These are phyloP conservation scores for Luffia ferchaultella DNA, from an alignment of 2,888 invertebrate species.

Conservation along the genomic window DNA sequence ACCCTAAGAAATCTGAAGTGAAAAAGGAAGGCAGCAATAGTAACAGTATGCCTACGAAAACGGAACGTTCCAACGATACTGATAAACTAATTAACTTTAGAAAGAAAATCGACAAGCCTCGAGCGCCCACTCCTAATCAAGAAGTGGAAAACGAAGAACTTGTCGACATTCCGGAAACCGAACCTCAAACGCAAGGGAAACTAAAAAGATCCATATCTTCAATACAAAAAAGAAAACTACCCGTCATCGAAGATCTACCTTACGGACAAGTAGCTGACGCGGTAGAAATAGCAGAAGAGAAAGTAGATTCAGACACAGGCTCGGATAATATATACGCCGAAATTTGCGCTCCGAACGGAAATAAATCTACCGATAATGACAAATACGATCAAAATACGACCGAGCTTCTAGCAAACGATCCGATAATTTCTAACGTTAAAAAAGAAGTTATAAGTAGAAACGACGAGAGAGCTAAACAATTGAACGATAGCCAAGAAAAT, in stretches of 20 bases:
- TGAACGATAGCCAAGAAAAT: conserved; percentile 54
- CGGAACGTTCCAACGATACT: conserved; percentile 38
- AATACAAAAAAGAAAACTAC: conserved; percentile 59
- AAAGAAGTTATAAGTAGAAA: conserved; percentile 55
- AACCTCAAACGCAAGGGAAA: conserved; percentile 50
- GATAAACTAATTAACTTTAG: conserved; percentile 53
- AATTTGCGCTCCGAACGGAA: conserved; percentile 61
- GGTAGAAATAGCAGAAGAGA: conserved; percentile 53
- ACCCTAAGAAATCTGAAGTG: conserved; percentile 61
- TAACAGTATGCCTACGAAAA: conserved; percentile 60
- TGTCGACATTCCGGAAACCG: conserved; percentile 48
- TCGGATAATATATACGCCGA: conserved; percentile 76
- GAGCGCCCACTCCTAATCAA: conserved; percentile 55
- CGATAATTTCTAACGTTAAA: conserved; percentile 57
- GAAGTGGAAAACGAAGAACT: conserved; percentile 46
- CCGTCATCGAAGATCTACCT: conserved; percentile 71
- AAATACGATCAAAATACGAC: conserved; percentile 47
- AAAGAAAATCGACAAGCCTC: conserved; percentile 55
- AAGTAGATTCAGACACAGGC: conserved; percentile 40
- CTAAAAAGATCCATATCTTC: conserved; percentile 61
- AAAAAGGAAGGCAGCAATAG: conserved; percentile 57
- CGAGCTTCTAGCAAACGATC: conserved; percentile 52
- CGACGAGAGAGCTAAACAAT: conserved; percentile 50
- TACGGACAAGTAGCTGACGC: conserved; percentile 77
- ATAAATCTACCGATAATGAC: conserved; percentile 46